These are phyloP conservation scores for Tenthredo scrophulariae DNA, from an alignment of 2,888 invertebrate genomes.

Conservation along the genomic window DNA sequence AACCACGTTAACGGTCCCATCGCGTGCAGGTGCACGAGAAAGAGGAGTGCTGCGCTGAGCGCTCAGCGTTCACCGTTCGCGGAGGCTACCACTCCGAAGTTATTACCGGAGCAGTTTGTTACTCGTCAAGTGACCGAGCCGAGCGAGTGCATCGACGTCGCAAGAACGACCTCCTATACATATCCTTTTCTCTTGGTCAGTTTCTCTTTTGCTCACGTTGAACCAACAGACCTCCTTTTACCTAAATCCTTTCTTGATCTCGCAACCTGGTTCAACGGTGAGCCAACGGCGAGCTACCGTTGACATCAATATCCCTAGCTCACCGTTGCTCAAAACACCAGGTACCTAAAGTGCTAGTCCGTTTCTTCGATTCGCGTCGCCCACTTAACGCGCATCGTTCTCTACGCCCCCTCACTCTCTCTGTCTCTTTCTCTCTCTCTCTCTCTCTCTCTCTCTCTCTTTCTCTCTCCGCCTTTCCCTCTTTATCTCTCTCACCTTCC, in stretches of 20 bases:
- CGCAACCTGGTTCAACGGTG: conserved; percentile 1
- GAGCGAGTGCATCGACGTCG: conserved; percentile 45
- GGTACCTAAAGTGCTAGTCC: conserved; percentile 47
- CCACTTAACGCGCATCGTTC: conserved; percentile 65
- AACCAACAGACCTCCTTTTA: neutral
- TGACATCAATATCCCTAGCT: conserved; percentile 19
- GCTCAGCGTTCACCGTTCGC: conserved; percentile 10
- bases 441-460: conserved; percentile 55
- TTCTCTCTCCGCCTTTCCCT: conserved; percentile 51
- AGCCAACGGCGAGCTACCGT: conserved; percentile 32
- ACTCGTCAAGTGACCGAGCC: conserved; percentile 41
- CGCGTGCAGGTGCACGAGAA: conserved; percentile 65
- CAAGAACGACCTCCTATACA: neutral
- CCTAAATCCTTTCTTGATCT: conserved; percentile 15
- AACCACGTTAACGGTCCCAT: conserved; percentile 65
- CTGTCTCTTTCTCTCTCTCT: conserved; percentile 56
- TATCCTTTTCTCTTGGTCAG: neutral
- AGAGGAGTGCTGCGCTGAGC: conserved; percentile 38
- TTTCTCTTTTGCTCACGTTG: conserved; percentile 5
- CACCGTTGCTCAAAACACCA: neutral
- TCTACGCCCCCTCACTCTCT: conserved; percentile 56
- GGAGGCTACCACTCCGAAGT: conserved; percentile 45
- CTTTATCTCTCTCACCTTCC: conserved; percentile 47
- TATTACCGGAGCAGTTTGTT: conserved; percentile 51
- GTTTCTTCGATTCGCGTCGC: conserved; percentile 67